A percentile compares a stretch with the other conserved stretches of the same genome.
These are phyloP conservation scores for Hyposoter didymator DNA, from an alignment of 2,888 invertebrate genomes.

Conservation along the genomic window DNA sequence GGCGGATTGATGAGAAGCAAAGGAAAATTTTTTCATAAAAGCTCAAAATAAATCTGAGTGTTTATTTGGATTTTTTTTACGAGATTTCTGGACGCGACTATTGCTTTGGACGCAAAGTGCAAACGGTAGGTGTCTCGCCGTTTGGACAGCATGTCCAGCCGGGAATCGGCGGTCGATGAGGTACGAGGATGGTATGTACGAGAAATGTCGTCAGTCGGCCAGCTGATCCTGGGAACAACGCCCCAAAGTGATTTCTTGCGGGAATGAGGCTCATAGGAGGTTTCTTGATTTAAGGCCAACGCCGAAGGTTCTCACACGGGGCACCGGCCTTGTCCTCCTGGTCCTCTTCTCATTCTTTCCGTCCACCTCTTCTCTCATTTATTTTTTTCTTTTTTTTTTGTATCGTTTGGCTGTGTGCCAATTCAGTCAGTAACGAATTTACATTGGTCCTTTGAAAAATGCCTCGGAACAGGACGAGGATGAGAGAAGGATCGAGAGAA, in stretches of 20 bases:
- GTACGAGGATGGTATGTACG: constrained; percentile 79
- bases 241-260: constrained; percentile 80
- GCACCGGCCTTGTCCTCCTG: constrained; percentile 58
- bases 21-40: not conserved
- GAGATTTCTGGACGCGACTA: not conserved
- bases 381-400: constrained; percentile 55
- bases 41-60: not conserved
- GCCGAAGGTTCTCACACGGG: constrained; percentile 80
- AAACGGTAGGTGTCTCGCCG: constrained; percentile 39
- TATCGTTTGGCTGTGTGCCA: constrained; percentile 69
- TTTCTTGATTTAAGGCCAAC: constrained; percentile 82
- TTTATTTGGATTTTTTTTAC: not conserved
- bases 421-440: constrained; percentile 71
- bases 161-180: constrained; percentile 82
- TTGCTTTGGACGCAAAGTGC: not conserved
- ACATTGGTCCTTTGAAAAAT: constrained; percentile 66
- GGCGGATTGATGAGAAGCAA: not conserved
- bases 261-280: constrained; percentile 79
- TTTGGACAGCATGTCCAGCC: constrained; percentile 50
- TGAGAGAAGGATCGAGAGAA: constrained; percentile 40
- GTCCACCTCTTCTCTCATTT: constrained; percentile 49
- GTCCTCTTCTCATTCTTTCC: constrained; percentile 34
- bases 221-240: constrained; percentile 84
- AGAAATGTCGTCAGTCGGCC: constrained; percentile 82
- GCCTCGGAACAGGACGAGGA: constrained; percentile 56